Percentiles rank a stretch among this genome's conserved stretches.
These are phyloP conservation scores for Podotricha telesiphe DNA, from an alignment of 2,888 invertebrate species.

Conservation along the genomic window DNA sequence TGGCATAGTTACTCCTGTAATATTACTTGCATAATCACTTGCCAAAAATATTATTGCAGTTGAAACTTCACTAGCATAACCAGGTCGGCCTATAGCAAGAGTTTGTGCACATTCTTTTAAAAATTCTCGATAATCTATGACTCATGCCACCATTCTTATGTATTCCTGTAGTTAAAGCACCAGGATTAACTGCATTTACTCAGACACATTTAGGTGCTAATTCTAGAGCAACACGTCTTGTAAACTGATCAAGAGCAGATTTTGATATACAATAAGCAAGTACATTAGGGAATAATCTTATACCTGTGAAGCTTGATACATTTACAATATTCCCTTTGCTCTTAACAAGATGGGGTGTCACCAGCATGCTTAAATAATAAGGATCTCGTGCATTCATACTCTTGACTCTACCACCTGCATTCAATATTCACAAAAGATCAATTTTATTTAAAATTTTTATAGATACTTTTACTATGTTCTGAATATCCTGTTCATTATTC, in stretches of 20 bases:
- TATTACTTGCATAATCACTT: constrained; percentile 91
- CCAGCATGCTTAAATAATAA: constrained; percentile 91
- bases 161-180: constrained; percentile 94
- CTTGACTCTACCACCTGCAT: constrained; percentile 95
- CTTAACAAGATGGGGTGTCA: constrained; percentile 91
- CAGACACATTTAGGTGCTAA: constrained; percentile 90
- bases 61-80: constrained; percentile 92
- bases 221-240: constrained; percentile 94
- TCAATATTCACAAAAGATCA: constrained; percentile 93
- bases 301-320: constrained; percentile 95
- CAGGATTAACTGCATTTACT: constrained; percentile 96
- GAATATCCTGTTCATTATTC: constrained; percentile 86
- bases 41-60: constrained; percentile 94
- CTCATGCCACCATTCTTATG: constrained; percentile 92
- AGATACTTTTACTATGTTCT: constrained; percentile 86
- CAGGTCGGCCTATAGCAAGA: constrained; percentile 95
- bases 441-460: constrained; percentile 86
- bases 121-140: constrained; percentile 90
- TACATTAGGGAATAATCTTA: constrained; percentile 94
- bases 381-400: constrained; percentile 92
- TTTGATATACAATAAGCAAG: constrained; percentile 96
- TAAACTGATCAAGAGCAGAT: constrained; percentile 96
- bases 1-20: constrained; percentile 92
- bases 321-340: constrained; percentile 95
- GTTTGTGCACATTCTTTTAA: constrained; percentile 91